These are phyloP conservation scores for Hypanus sabinus DNA, from an alignment of 2,113 vertebrate genomes.

Conservation along the genomic window DNA sequence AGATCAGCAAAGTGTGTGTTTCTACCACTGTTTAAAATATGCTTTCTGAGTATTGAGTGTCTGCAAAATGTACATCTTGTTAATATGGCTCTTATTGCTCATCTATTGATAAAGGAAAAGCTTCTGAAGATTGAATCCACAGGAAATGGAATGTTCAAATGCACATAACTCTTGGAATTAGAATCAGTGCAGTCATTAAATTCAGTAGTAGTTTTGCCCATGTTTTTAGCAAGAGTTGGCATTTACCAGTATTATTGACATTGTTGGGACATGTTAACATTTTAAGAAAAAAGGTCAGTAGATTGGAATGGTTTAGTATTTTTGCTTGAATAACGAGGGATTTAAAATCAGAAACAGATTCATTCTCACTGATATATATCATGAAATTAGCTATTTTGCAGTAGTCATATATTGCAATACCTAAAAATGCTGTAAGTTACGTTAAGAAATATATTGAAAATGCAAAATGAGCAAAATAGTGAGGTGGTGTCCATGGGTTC, in stretches of 20 bases:
- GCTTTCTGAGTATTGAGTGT: not conserved
- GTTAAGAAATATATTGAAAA: too few species aligned
- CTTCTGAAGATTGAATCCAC: not conserved
- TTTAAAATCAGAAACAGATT: too few species aligned
- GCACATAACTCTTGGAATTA: not conserved
- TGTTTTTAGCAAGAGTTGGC: not conserved
- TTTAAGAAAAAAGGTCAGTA: not conserved
- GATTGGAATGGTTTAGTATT: not conserved
- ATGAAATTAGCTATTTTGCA: too few species aligned
- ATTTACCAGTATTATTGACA: not conserved
- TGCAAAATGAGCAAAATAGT: too few species aligned
- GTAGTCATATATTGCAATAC: too few species aligned
- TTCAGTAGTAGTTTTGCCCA: not conserved
- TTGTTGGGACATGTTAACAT: not conserved
- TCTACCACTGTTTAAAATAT: not conserved
- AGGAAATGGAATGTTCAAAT: not conserved
- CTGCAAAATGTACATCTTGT: not conserved
- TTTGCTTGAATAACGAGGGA: too few species aligned
- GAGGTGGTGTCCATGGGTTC: too few species aligned
- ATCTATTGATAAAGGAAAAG: not conserved
- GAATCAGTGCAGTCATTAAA: not conserved
- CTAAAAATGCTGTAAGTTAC: too few species aligned
- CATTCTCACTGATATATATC: too few species aligned
- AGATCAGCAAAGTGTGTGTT: not conserved
- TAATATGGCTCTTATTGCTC: not conserved